Evolutionary conservation across 2,113 vertebrate genomes (phyloP), one percentile per base, ranked within the genome.

Genomic region (Dryoscopus gambensis): DNA sequence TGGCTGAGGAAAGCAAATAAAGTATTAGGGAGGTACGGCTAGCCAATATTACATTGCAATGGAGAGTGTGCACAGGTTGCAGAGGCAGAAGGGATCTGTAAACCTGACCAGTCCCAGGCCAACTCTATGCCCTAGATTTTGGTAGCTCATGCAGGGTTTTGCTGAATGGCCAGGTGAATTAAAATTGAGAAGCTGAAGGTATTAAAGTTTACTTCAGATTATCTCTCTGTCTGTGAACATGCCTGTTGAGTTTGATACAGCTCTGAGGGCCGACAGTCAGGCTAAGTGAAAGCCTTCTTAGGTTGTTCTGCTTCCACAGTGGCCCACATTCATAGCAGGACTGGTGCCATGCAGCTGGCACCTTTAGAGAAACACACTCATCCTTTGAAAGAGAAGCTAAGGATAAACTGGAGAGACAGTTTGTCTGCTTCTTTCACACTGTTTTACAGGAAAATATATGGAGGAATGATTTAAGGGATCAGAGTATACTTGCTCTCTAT

Each of bases 331-430:
- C 22, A 15, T 3, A 22, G 55, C 11, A 24, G 31, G 5, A 20
- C 19, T 63, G 23, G 25, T 68, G 13, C 57, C 63, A 7, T 63
- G 24, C 11, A 39, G 25, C 30, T 68, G 44, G 5, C 20, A 33
- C 6, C 13, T 27, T 55, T 30, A 42, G 8, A 42, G 24, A 71
- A 73, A 31, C 3, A 27, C 0, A 1, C 2, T 40, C 3, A 50
- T 70, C 8, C 10, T 64, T 30, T 56, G 37, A 27, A 49, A n/a
- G 8, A 40, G 47, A 93, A 75, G 12, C 23, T 50, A 55, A 63
- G 11, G 30, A 39, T 47, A 55, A 87, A 50, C 12, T 39, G 27
- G 83, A 46, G 9, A 88, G 18, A 18, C 4, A 9, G 13, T 60
- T 59, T 67, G 12, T 17, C 42, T 65, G 13, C 46, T 88, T 84